Evolutionary conservation across 2,797 vertebrate species (phyloP), one percentile per base, ranked within the genome.

Genomic region (Lycodopsis pacificus): DNA sequence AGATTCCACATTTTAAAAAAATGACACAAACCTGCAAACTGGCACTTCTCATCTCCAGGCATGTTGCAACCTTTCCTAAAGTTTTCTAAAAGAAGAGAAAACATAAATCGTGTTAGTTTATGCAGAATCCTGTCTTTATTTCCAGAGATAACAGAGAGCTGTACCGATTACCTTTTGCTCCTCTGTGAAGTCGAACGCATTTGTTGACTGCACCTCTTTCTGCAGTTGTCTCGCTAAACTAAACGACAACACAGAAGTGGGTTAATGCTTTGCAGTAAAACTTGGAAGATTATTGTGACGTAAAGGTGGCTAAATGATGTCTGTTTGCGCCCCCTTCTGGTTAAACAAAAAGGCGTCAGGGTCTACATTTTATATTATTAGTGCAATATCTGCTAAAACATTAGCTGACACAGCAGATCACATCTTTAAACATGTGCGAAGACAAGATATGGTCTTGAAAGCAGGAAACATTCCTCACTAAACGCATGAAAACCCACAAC

Each of bases 171-270:
- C 98, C 97, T 99, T 99, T 90, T 99, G 98, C 78, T 99, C 98
- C 87, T 99, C 98, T 66, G 97, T 97, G 92, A 99, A 98, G 80
- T 98, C 97, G 0, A 96, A 95, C 46, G 96, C 96, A 85, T 97
- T 97, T 76, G 96, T 91, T 70, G 97, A 96, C 91, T 99, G 98
- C 0, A 96, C 97, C 88, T 98, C 98, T 92, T 99, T 99, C 78
- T 99, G 98, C 80, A 99, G 94, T 62, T 99, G 98, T 88, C 98
- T 95, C 42, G 98, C 98, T 73, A 99, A 94, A 95, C 98, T 99
- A 88, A 72, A 93, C 1, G 72, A 53, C 15, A 72, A 74, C 57
- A 82, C 3, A 73, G 42, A 83, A 10, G 22, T 12, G 63, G 2
- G 34, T 80, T 38, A 64, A 77, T 19, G 34, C 71, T 76, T 73